phyloP scores from a whole-genome alignment of 1,140 invertebrate species.

The Aphis gossypii region DNA sequence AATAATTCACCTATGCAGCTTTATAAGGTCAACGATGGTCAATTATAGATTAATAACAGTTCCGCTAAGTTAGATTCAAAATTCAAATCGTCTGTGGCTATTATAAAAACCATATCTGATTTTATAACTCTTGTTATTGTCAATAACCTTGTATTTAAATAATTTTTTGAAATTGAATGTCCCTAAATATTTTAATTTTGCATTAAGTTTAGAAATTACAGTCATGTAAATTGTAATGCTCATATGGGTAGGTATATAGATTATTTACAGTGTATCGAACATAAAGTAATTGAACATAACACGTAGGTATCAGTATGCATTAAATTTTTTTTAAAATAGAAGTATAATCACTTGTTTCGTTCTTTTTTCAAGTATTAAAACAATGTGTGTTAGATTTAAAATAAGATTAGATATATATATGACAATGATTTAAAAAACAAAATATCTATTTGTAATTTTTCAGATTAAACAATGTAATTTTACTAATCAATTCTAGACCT shows the following conservation, averaged over 20 bases:
- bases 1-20: not conserved
- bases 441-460: not conserved
- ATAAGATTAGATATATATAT: not conserved
- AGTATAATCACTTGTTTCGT: not conserved
- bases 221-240: not conserved
- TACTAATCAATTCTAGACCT: not conserved
- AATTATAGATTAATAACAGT: slow-evolving; percentile 58
- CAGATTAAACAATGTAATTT: not conserved
- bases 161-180: not conserved
- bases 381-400: not conserved
- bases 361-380: not conserved
- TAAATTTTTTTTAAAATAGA: not conserved
- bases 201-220: not conserved
- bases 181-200: not conserved
- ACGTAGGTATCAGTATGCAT: not conserved
- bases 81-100: slow-evolving; percentile 32
- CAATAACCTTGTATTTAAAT: slow-evolving; percentile 18
- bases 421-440: not conserved
- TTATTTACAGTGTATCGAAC: not conserved
- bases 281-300: not conserved
- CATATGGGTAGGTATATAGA: no score
- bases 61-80: slow-evolving; percentile 42
- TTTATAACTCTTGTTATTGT: slow-evolving; percentile 26
- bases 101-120: slow-evolving; percentile 41
- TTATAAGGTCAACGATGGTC: slow-evolving; percentile 50